Evolutionary conservation across 2,888 invertebrate species (phyloP), one percentile per base, ranked within the genome.

Genomic region (Cantharis flavilabris): DNA sequence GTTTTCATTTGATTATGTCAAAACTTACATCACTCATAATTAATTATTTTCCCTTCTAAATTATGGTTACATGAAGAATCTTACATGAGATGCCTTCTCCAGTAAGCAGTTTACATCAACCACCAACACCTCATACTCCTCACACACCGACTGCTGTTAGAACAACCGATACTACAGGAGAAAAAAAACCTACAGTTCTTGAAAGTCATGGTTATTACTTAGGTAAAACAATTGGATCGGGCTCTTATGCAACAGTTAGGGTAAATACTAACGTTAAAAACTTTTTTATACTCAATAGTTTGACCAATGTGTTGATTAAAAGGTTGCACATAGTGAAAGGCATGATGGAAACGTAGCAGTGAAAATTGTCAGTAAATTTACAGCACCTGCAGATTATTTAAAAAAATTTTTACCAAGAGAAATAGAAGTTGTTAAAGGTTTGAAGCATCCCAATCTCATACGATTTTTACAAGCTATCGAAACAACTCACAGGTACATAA

Each of bases 401-500:
- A 93, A 92, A 85, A 95, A 95, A 88, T 96, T 95, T 86, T 87
- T 96, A 74, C 95, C 95, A 0, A 90, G 95, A 81, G 96, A 96
- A 90, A 94, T 96, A 80, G 94, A 95, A 87, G 94, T 95, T 16
- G 95, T 96, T 0, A 95, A 94, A 88, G 94, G 94, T 18, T 88
- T 96, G 76, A 93, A 93, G 84, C 96, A 96, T 90, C 92, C 93
- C 73, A 94, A 95, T 88, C 89, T 96, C 71, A 95, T 96, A 85
- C 90, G 94, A 80, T 96, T 95, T 86, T 91, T 94, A 82, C 95
- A 96, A 88, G 95, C 95, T 62, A 95, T 96, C 78, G 96, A 96
- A 90, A 95, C 95, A 0, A 95, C 95, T 71, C 95, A 95, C 86
- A 92, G 95, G 95, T 94, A 85, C 65, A 30, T 3, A 63, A 33